Percentiles rank a stretch among this genome's conserved stretches.
Conservation (phyloP, 1,140 invertebrate genomes). For the Lepidurus arcticus region DNA sequence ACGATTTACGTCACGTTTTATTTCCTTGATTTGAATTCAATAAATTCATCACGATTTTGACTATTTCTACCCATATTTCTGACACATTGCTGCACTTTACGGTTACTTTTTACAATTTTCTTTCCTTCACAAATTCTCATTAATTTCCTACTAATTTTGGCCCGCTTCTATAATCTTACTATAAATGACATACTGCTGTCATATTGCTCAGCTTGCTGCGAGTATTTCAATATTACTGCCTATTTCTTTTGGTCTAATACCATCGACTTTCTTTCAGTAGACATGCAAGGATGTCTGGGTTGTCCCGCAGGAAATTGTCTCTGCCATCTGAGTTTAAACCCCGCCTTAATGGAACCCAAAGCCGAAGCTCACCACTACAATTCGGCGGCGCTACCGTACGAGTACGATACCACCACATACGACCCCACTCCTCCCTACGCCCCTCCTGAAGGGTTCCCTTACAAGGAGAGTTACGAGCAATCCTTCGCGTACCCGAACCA, state of each 20-base stretch:
- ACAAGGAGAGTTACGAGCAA: slow-evolving; percentile 15
- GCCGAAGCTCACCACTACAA: neutral
- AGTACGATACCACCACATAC: neutral
- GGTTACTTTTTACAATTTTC: too few species aligned
- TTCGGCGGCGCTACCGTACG: neutral
- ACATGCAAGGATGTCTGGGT: neutral
- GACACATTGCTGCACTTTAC: too few species aligned
- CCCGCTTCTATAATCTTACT: too few species aligned
- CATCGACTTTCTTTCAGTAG: neutral
- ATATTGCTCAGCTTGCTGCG: too few species aligned
- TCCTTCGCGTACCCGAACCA: neutral
- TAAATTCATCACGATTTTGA: too few species aligned
- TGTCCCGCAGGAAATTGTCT: neutral
- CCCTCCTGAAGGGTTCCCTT: neutral
- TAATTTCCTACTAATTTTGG: too few species aligned
- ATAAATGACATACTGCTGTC: too few species aligned
- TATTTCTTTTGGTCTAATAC: neutral
- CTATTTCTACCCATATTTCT: too few species aligned
- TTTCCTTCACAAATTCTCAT: too few species aligned
- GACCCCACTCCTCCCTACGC: neutral
- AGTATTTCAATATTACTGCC: neutral
- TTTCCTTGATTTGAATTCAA: too few species aligned
- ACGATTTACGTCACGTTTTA: too few species aligned
- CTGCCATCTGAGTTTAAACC: neutral
- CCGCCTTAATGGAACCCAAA: neutral